Evolutionary conservation across 2,797 vertebrate genomes (phyloP).

Genomic region (Acipenser transmontanus): DNA sequence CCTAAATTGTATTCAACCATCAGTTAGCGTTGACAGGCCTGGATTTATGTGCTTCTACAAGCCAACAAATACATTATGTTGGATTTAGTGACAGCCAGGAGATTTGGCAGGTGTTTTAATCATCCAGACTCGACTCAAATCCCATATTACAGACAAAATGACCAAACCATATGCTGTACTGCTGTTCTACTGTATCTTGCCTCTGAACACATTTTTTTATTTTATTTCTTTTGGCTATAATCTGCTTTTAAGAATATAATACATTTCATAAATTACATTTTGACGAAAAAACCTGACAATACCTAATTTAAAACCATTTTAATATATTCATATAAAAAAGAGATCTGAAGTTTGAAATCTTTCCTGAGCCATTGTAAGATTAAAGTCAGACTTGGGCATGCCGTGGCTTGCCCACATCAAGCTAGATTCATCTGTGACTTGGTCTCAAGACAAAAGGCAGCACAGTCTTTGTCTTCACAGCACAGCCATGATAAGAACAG

Average conservation of each 20-base stretch:
- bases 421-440: no score
- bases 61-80: constrained; percentile 5
- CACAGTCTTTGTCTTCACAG: no score
- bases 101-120: constrained; percentile 9
- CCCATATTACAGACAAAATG: constrained; percentile 15
- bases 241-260: constrained; percentile 3
- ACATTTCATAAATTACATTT: not conserved
- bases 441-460: no score
- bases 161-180: constrained; percentile 12
- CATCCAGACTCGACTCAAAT: constrained; percentile 9
- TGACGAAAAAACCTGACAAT: not conserved
- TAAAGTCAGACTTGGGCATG: no score
- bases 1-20: constrained; percentile 1
- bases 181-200: not conserved
- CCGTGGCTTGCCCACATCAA: no score
- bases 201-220: not conserved
- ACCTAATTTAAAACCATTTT: not conserved
- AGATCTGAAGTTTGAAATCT: not conserved
- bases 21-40: constrained; percentile 1
- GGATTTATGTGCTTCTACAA: not conserved
- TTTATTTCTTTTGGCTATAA: not conserved
- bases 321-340: not conserved
- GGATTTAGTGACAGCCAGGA: not conserved
- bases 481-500: no score
- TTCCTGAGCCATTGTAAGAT: not conserved